Conservation (phyloP, 1,140 invertebrate genomes). For the Rhopalosiphum padi region DNA sequence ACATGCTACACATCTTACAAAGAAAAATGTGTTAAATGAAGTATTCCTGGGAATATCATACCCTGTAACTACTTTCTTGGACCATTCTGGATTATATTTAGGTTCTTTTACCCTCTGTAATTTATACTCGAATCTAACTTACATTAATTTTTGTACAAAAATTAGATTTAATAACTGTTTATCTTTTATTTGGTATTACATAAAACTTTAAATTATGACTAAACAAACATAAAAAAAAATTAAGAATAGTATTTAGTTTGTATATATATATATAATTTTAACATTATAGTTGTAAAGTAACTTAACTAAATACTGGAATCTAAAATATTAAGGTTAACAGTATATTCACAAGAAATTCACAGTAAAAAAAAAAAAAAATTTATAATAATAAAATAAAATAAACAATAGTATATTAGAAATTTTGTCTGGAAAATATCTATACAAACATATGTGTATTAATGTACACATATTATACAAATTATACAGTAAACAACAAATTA, state of each 20-base stretch:
- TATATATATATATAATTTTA: constrained; percentile 24
- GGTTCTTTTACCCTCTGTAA: not conserved
- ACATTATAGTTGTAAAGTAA: not conserved
- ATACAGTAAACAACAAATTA: constrained; percentile 30
- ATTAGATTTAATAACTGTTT: not conserved
- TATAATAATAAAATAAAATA: not conserved
- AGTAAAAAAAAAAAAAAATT: constrained; percentile 29
- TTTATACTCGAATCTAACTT: not conserved
- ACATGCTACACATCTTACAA: too few relatives aligned
- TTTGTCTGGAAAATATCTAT: constrained; percentile 48
- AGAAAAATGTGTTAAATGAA: too few relatives aligned
- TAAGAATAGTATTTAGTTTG: not conserved
- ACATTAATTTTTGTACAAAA: not conserved
- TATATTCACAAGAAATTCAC: constrained; percentile 53
- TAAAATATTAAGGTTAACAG: constrained; percentile 15
- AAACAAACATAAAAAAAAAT: constrained; percentile 43
- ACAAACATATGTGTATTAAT: constrained; percentile 17
- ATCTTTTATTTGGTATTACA: not conserved
- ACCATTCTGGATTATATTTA: not conserved
- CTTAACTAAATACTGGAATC: constrained; percentile 38
- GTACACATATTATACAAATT: constrained; percentile 37
- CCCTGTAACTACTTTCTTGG: too few relatives aligned
- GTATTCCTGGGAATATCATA: too few relatives aligned
- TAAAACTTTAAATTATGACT: constrained; percentile 28
- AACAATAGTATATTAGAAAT: constrained; percentile 20